Base-by-base conservation (phyloP, 2,797 vertebrate species). In the Molossus molossus region DNA sequence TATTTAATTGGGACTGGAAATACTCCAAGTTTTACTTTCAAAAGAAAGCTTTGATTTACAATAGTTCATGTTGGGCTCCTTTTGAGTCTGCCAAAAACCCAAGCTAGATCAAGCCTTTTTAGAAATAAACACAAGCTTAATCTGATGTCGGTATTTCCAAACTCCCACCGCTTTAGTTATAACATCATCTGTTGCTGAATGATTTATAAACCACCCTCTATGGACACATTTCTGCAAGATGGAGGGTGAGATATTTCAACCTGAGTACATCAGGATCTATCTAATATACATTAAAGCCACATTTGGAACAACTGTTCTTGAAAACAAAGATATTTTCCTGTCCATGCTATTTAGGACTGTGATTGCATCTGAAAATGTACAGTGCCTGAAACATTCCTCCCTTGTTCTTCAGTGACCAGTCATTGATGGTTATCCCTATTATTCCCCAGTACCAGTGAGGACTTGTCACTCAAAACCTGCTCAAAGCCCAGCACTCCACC, bases 101-200 rank as follows among this genome's bases (percentile, higher is more conserved):
- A 97, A 98, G 97, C 97, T 97, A 98, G 98, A 99, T 99, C 98
- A 99, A 99, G 98, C 83, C 94, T 97, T 98, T 98, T 98, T 98
- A 98, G 98, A 98, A 98, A 99, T 98, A 98, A 99, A 98, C 98
- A 98, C 98, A 98, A 97, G 98, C 96, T 97, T 98, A 99, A 99
- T 98, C 97, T 98, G 98, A 98, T 98, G 98, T 98, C 98, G 98
- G 98, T 98, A 98, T 98, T 98, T 99, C 98, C 98, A 98, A 98
- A 98, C 98, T 98, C 98, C 98, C 98, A 98, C 98, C 97, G 98
- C 98, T 98, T 99, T 98, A 96, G 98, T 98, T 98, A 98, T 98
- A 98, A 98, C 98, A 98, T 99, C 98, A 97, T 98, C 98, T 98
- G 98, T 98, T 98, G 90, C 97, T 98, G 98, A 99, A 99, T 98